Evolutionary conservation across 2,888 invertebrate genomes (phyloP), one percentile per base, ranked within the genome.

Genomic region (Encarsia formosa): DNA sequence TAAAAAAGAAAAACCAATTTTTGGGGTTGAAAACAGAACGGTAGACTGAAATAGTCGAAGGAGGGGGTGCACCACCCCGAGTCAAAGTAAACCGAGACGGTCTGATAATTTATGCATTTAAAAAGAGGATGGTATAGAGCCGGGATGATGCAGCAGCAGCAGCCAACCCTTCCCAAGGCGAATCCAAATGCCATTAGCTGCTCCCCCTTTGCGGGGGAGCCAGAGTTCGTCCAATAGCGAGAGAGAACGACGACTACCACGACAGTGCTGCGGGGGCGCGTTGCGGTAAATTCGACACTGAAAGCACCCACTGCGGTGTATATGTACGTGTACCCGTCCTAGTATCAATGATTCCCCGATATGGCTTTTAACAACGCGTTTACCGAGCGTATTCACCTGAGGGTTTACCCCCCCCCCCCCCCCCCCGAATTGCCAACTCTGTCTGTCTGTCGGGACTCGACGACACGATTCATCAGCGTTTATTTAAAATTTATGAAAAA

Each of bases 91-190:
- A 38, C 13, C 18, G 34, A 24, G 35, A 16, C 54, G 54, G 54
- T 41, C 63, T 66, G 65, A 63, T 70, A 68, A 66, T 63, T 68
- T 65, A 66, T 67, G 64, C 64, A 63, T 69, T 68, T 66, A 62
- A 68, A 68, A 65, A 57, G 54, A 47, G 48, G 57, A 13, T 34
- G 9, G 20, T 23, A 41, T 5, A 43, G 20, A 23, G 9, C 11
- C 11, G 32, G 49, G 52, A 47, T 50, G 43, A 49, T 45, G 37
- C 37, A 31, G 34, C 22, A 49, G 42, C 49, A 34, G 19, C 29
- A 20, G 24, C 39, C 57, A 66, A 65, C 67, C 69, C 61, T 61
- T 62, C 42, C 62, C 34, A 42, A 50, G 49, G 38, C 49, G 32
- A 54, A 54, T 54, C 32, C 46, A 54, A 54, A 54, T 46, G 46